Conservation (phyloP, 2,113 vertebrate genomes). For the Pseudopipra pipra region DNA sequence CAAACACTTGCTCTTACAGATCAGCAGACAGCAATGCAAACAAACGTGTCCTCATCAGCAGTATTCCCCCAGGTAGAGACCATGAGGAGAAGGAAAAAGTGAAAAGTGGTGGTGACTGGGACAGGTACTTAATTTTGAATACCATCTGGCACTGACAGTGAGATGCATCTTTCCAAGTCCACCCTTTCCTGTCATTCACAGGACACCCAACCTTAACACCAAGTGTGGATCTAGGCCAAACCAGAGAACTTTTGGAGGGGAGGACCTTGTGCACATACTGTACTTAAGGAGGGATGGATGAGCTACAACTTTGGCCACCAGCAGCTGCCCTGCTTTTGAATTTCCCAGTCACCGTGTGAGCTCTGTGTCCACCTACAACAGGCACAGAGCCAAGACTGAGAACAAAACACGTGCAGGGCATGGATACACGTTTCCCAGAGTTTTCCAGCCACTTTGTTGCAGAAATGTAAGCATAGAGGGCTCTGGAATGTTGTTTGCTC, state of each 20-base stretch:
- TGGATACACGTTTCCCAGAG: too few relatives aligned
- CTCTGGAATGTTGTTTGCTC: neutral
- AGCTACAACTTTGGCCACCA: neutral
- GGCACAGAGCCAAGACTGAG: neutral
- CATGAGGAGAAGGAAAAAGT: neutral
- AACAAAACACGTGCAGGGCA: accelerated
- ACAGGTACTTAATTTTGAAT: neutral
- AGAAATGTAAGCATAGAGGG: accelerated
- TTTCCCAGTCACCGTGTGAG: neutral
- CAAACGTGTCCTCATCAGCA: neutral
- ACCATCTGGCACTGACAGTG: neutral
- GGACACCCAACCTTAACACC: neutral
- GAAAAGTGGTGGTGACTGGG: neutral
- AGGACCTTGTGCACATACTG: neutral
- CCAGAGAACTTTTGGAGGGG: neutral
- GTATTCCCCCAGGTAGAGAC: neutral
- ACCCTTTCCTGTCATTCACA: neutral
- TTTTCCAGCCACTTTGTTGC: neutral
- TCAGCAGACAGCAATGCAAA: neutral
- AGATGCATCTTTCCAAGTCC: neutral
- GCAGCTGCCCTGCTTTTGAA: neutral
- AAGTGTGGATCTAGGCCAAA: neutral
- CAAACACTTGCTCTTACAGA: neutral
- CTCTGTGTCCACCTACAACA: neutral
- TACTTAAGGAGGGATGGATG: neutral